Percentiles rank a stretch among this genome's conserved stretches.
These are phyloP conservation scores for Microtus ochrogaster DNA, from an alignment of 2,113 vertebrate genomes.

Conservation along the genomic window DNA sequence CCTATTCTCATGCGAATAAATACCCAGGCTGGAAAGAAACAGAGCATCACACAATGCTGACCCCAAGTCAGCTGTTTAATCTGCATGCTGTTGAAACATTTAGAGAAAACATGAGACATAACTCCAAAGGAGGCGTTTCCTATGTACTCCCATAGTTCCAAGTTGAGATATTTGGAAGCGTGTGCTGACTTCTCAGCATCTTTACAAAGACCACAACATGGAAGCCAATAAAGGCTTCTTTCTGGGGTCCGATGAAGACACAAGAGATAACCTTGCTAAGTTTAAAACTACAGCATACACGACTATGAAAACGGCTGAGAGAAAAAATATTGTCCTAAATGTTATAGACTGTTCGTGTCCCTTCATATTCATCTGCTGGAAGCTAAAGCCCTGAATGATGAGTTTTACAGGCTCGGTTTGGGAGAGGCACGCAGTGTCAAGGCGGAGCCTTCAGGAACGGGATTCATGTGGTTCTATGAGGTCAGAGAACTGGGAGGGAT, in stretches of 20 bases:
- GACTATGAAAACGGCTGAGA: background rate
- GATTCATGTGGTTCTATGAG: background rate
- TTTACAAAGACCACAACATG: constrained; percentile 19
- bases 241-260: background rate
- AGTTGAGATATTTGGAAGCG: background rate
- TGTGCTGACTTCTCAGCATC: background rate
- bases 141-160: background rate
- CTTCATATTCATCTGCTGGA: background rate
- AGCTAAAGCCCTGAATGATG: background rate
- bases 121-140: background rate
- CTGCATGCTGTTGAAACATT: background rate
- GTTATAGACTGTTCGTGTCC: background rate
- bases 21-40: background rate
- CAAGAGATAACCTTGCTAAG: background rate
- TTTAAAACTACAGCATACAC: background rate
- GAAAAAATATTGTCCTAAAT: background rate
- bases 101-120: background rate
- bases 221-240: background rate
- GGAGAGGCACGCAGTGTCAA: background rate
- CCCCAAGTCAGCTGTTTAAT: background rate
- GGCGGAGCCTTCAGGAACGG: background rate
- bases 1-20: background rate
- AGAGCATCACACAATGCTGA: background rate
- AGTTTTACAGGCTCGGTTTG: background rate
- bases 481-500: background rate